Evolutionary conservation across 2,113 vertebrate species (phyloP).

Genomic region (Egretta garzetta): DNA sequence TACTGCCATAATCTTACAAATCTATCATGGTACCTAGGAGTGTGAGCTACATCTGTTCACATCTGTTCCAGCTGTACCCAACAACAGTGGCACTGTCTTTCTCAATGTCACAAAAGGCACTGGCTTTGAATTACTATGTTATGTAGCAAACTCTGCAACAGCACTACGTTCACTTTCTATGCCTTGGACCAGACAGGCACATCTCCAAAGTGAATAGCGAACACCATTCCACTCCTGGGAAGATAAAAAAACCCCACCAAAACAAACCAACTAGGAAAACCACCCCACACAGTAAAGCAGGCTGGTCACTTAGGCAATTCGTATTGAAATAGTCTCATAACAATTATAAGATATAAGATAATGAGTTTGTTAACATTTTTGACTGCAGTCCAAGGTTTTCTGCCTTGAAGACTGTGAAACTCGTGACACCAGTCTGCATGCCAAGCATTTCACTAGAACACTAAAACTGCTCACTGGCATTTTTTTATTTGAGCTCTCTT

Average conservation of each 20-base stretch:
- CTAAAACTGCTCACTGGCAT: background rate
- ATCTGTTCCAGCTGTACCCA: fast-evolving
- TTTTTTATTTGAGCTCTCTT: background rate
- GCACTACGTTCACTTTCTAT: background rate
- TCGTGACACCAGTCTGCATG: background rate
- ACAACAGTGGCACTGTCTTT: background rate
- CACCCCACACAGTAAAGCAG: background rate
- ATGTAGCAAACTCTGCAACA: background rate
- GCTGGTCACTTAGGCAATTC: background rate
- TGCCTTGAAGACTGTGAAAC: background rate
- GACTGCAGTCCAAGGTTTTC: background rate
- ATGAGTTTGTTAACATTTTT: background rate
- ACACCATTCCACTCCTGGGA: background rate
- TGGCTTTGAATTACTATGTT: background rate
- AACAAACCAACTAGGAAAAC: background rate
- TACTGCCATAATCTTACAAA: background rate
- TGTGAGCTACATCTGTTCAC: background rate
- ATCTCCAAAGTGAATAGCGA: background rate
- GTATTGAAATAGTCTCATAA: background rate
- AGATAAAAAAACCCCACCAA: background rate
- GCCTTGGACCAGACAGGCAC: background rate
- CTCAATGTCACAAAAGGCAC: background rate
- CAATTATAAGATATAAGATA: background rate
- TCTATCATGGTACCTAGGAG: fast-evolving
- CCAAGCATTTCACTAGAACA: background rate